Evolutionary conservation across 2,888 invertebrate genomes (phyloP).

Genomic region (Acheta domesticus): DNA sequence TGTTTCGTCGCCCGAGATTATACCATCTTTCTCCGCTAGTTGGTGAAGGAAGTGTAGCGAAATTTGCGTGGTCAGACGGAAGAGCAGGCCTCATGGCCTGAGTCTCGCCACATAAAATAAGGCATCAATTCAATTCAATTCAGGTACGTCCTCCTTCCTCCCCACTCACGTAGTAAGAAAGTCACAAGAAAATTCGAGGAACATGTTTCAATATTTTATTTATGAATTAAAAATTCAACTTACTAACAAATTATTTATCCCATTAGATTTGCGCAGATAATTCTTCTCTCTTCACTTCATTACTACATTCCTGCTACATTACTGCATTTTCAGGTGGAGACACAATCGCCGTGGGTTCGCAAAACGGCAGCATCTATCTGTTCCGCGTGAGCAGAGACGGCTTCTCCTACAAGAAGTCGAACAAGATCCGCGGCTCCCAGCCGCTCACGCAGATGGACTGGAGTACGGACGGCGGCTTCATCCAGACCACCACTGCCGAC

Average conservation of each 20-base stretch:
- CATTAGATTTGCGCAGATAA: neutral
- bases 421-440: slow-evolving; percentile 82
- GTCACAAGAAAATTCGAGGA: neutral
- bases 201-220: neutral
- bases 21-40: too few species aligned
- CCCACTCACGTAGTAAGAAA: too few species aligned
- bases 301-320: neutral
- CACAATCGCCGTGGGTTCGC: slow-evolving; percentile 82
- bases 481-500: slow-evolving; percentile 87
- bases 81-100: too few species aligned
- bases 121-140: too few species aligned
- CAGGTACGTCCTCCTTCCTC: too few species aligned
- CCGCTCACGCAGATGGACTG: slow-evolving; percentile 84
- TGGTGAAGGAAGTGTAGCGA: too few species aligned
- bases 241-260: neutral
- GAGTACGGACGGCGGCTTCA: slow-evolving; percentile 82
- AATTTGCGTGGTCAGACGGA: too few species aligned
- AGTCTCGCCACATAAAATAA: too few species aligned
- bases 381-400: slow-evolving; percentile 86
- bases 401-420: slow-evolving; percentile 84
- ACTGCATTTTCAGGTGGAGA: slow-evolving; percentile 65
- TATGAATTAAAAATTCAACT: too few species aligned
- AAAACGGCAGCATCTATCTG: slow-evolving; percentile 80
- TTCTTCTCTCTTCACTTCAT: slow-evolving; percentile 39
- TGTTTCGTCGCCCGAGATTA: too few species aligned